These are phyloP conservation scores for Bombus sibiricus DNA, from an alignment of 1,140 invertebrate species.

Conservation along the genomic window DNA sequence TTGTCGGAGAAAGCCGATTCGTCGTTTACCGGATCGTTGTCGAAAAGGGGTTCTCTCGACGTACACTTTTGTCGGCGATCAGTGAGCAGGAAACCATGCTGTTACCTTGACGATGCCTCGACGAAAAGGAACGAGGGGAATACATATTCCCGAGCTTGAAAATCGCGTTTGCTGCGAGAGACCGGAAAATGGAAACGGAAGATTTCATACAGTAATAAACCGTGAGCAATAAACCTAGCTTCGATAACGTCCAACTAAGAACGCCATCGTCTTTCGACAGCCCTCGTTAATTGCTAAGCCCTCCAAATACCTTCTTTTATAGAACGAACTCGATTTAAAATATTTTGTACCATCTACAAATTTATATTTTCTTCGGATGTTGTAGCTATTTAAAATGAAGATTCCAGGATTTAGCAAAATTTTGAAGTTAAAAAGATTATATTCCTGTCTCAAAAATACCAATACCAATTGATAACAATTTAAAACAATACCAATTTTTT, in stretches of 20 bases:
- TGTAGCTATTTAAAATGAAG: neutral
- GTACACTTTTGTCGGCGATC: constrained; percentile 55
- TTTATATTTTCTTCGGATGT: neutral
- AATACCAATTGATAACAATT: no score
- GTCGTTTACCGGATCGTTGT: constrained; percentile 53
- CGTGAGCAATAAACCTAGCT: neutral
- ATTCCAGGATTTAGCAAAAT: no score
- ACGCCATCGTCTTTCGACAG: neutral
- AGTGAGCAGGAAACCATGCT: constrained; percentile 55
- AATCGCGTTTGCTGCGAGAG: constrained; percentile 29
- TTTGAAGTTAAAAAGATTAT: no score
- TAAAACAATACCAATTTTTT: no score
- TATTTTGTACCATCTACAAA: neutral
- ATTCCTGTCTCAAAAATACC: no score
- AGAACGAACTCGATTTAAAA: neutral
- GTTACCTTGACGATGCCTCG: constrained; percentile 54
- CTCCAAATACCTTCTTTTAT: neutral
- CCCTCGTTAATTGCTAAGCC: neutral
- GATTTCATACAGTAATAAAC: constrained; percentile 32
- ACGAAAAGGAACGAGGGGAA: constrained; percentile 45
- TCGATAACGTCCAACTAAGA: constrained; percentile 8
- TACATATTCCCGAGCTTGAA: constrained; percentile 41
- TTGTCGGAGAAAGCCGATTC: constrained; percentile 49
- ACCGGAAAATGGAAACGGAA: constrained; percentile 44
- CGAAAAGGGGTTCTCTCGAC: constrained; percentile 53